These are phyloP conservation scores for Argentina silus DNA, from an alignment of 2,797 vertebrate genomes.

Conservation along the genomic window DNA sequence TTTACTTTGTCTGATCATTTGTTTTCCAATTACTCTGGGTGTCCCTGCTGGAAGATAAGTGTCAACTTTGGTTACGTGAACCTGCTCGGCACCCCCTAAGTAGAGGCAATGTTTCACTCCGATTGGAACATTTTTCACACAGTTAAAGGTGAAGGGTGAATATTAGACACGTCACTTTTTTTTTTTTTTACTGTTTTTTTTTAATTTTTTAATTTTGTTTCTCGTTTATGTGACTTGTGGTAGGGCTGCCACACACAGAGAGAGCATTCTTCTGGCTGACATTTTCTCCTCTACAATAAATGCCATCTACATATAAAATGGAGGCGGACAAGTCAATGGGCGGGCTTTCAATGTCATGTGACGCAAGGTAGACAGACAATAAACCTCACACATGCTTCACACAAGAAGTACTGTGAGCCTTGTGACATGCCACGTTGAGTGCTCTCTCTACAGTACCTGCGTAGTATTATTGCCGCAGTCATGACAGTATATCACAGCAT, in stretches of 20 bases:
- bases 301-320: background rate
- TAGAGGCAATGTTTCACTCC: constrained; percentile 58
- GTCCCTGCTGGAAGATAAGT: constrained; percentile 68
- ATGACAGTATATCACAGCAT: too few species aligned
- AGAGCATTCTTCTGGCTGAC: background rate
- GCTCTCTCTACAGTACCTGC: too few species aligned
- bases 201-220: background rate
- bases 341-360: too few species aligned
- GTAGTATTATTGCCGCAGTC: too few species aligned
- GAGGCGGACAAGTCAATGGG: too few species aligned
- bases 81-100: constrained; percentile 62
- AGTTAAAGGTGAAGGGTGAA: constrained; percentile 62
- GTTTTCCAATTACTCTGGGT: constrained; percentile 71
- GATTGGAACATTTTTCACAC: constrained; percentile 60
- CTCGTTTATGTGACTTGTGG: background rate
- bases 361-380: too few species aligned
- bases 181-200: background rate
- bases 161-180: constrained; percentile 42
- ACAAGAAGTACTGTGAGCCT: too few species aligned
- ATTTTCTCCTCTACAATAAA: background rate
- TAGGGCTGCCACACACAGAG: background rate
- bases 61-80: constrained; percentile 70
- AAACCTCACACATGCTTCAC: too few species aligned
- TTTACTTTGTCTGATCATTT: constrained; percentile 76
- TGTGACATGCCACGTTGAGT: too few species aligned